Evolutionary conservation across 2,888 invertebrate genomes (phyloP), one percentile per base, ranked within the genome.

Genomic region (Urechis unicinctus): DNA sequence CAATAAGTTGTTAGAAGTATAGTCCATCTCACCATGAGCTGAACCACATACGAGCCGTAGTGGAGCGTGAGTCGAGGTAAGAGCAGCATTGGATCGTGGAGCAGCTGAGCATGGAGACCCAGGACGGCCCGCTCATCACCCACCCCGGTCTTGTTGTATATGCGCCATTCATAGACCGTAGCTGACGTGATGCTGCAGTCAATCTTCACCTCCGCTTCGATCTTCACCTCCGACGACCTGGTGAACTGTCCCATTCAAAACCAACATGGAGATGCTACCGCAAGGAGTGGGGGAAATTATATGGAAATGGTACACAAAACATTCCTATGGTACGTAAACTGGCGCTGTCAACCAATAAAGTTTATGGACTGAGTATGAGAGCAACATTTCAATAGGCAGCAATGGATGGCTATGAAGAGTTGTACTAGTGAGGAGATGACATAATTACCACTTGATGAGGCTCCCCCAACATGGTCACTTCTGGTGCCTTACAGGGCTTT

Each of bases 21-120:
- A n/a, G n/a, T n/a, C n/a, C n/a, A n/a, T 53, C 63, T 58, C 57
- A 74, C 75, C 63, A 57, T 65, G n/a, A 77, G 58, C 22, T 63
- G 41, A 1, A 73, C 58, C 3, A 52, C 58, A 57, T 75, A 73
- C 22, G 59, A 61, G 22, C 77, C 75, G 52, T 62, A 61, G 3
- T 44, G 17, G 29, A 77, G 59, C 3, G 50, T 54, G 26, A 64
- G 55, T 6, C 69, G 60, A 3, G 71, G 71, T 43, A 74, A 54
- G 22, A 68, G 61, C 30, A 74, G 59, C 1, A 65, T 60, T 25
- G 65, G 64, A 24, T 66, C 63, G 4, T 56, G 49, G 31, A 66
- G 52, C 13, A 56, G 46, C 3, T 53, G 44, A 2, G 29, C 25
- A 4, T 53, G 25, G 2, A 60, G 46, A 4, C 48, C 41, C 24